Percentiles rank a stretch among this genome's conserved stretches.
These are phyloP conservation scores for Lutjanus argentimaculatus DNA, from an alignment of 2,797 vertebrate genomes.

Conservation along the genomic window DNA sequence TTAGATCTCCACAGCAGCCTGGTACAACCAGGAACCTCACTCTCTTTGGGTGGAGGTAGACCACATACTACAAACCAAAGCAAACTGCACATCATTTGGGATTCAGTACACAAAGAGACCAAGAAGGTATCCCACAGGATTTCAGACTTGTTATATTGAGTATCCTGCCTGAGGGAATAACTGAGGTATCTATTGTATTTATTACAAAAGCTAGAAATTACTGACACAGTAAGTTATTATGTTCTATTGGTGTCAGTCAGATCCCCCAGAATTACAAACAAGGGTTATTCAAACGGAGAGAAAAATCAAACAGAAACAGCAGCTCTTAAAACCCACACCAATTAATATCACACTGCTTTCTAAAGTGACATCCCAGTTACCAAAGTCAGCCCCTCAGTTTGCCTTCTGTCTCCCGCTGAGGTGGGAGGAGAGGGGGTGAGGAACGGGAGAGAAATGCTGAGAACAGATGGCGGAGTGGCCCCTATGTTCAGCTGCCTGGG, in stretches of 20 bases:
- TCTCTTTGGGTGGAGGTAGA: neutral
- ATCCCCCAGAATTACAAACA: constrained; percentile 38
- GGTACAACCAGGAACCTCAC: neutral
- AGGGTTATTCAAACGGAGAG: constrained; percentile 17
- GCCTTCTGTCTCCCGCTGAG: constrained; percentile 53
- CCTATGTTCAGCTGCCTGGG: constrained; percentile 75
- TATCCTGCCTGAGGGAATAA: constrained; percentile 28
- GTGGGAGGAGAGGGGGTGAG: constrained; percentile 44
- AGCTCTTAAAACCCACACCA: constrained; percentile 40
- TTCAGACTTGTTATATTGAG: constrained; percentile 20
- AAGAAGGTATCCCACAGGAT: constrained; percentile 20
- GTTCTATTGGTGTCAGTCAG: constrained; percentile 32
- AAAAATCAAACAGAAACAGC: constrained; percentile 41
- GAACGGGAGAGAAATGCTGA: constrained; percentile 39
- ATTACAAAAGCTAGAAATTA: constrained; percentile 38
- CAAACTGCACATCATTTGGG: constrained; percentile 37
- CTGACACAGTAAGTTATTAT: constrained; percentile 28
- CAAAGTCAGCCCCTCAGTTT: constrained; percentile 55
- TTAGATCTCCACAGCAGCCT: constrained; percentile 17
- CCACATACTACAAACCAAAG: neutral
- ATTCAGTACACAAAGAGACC: constrained; percentile 21
- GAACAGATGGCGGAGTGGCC: constrained; percentile 83
- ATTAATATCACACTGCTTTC: constrained; percentile 65
- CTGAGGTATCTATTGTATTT: constrained; percentile 27
- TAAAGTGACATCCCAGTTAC: constrained; percentile 49